Evolutionary conservation across 2,113 vertebrate genomes (phyloP).

Genomic region (Geococcyx californianus): DNA sequence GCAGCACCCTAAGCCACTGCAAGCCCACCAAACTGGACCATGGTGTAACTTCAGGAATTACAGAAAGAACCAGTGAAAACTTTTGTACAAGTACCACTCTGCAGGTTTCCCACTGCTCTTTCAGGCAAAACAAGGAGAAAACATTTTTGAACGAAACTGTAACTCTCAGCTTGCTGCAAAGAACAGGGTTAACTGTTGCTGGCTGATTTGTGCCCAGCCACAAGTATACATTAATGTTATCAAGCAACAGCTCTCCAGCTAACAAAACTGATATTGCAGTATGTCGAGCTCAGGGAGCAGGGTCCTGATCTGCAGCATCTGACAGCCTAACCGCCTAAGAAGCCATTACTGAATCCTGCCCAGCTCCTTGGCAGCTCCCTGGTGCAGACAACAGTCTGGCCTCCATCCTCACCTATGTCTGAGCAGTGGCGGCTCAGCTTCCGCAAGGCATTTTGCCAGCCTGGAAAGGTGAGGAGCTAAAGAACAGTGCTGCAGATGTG

Average conservation of each 20-base stretch:
- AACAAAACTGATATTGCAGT: background rate
- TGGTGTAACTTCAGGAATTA: background rate
- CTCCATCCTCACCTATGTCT: background rate
- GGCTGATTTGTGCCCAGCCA: background rate
- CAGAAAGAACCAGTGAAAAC: background rate
- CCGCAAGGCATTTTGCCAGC: background rate
- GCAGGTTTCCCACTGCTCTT: accelerated
- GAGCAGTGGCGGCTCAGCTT: accelerated
- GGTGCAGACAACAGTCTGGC: background rate
- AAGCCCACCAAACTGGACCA: accelerated
- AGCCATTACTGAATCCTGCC: background rate
- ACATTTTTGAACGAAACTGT: background rate
- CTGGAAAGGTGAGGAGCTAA: background rate
- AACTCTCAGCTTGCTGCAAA: background rate
- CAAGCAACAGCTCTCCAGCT: background rate
- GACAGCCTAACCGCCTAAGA: background rate
- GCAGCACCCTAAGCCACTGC: background rate
- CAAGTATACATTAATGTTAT: background rate
- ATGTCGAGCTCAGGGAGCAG: background rate
- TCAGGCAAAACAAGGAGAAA: background rate
- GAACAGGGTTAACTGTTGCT: background rate
- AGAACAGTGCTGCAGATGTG: accelerated
- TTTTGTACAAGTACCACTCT: background rate
- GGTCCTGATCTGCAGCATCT: accelerated
- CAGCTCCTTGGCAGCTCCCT: background rate